Percentiles rank a stretch among this genome's conserved stretches.
Conservation (phyloP, 2,797 vertebrate species). For the Dendrocincla fuliginosa region DNA sequence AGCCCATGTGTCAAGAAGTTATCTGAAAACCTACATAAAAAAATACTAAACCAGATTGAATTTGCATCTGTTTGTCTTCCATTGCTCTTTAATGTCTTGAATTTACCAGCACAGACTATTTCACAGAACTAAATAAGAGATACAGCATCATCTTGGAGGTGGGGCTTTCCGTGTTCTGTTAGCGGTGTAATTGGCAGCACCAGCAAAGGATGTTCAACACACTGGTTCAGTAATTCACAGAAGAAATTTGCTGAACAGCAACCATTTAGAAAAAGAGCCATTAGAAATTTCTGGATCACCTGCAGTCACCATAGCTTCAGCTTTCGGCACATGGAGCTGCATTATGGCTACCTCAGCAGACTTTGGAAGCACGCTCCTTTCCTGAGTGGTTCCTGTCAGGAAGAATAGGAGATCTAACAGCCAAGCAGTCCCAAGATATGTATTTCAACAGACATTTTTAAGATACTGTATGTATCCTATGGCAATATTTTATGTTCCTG, state of each 20-base stretch:
- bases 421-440: background rate
- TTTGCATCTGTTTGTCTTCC: background rate
- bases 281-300: background rate
- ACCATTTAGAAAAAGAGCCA: background rate
- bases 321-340: background rate
- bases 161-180: background rate
- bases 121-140: background rate
- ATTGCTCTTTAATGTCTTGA: background rate
- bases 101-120: background rate
- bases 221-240: background rate
- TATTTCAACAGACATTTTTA: background rate
- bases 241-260: background rate
- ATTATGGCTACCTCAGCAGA: fast-evolving
- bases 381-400: background rate
- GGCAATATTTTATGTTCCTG: background rate
- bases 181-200: background rate
- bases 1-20: background rate
- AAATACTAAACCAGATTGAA: background rate
- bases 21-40: background rate
- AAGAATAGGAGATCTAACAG: background rate
- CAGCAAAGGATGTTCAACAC: background rate
- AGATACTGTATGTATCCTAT: background rate
- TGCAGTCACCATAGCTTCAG: background rate
- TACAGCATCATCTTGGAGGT: background rate
- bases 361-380: background rate